These are phyloP conservation scores for Chalcis sispes DNA, from an alignment of 2,888 invertebrate genomes.

Conservation along the genomic window DNA sequence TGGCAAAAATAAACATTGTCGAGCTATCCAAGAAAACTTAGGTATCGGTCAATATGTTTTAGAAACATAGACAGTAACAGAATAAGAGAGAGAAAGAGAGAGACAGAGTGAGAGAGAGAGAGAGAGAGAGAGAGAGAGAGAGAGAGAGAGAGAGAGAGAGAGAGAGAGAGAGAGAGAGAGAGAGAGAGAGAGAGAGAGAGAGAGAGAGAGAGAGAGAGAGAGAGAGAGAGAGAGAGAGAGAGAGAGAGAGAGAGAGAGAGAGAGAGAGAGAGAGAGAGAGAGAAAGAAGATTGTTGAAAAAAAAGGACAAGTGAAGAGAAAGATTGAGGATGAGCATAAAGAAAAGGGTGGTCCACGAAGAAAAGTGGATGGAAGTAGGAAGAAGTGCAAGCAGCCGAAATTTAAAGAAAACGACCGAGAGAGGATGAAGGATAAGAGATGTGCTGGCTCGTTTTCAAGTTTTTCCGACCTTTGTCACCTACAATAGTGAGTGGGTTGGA, in stretches of 20 bases:
- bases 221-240: too few relatives aligned
- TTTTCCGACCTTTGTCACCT: slow-evolving; percentile 49
- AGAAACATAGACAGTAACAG: too few relatives aligned
- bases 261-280: too few relatives aligned
- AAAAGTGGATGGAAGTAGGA: slow-evolving; percentile 11
- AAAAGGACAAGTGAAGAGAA: slow-evolving; percentile 19
- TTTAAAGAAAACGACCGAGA: slow-evolving; percentile 11
- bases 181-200: slow-evolving; percentile 25
- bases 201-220: too few relatives aligned
- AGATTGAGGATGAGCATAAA: slow-evolving; percentile 21
- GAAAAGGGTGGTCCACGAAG: slow-evolving; percentile 11
- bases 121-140: slow-evolving; percentile 5
- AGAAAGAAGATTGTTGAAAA: slow-evolving; percentile 8
- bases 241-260: too few relatives aligned
- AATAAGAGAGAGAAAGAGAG: not conserved
- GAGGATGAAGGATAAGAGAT: slow-evolving; percentile 16
- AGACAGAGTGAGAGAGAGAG: slow-evolving; percentile 12
- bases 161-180: not conserved
- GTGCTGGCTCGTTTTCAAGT: slow-evolving; percentile 35
- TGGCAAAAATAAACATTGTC: slow-evolving; percentile 40
- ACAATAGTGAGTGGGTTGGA: slow-evolving; percentile 23
- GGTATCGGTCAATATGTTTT: slow-evolving; percentile 23
- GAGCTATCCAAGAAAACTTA: slow-evolving; percentile 2
- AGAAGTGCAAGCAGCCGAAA: slow-evolving; percentile 14
- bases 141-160: slow-evolving; percentile 20